Conservation (phyloP, 2,797 vertebrate species). For the Coluber constrictor region DNA sequence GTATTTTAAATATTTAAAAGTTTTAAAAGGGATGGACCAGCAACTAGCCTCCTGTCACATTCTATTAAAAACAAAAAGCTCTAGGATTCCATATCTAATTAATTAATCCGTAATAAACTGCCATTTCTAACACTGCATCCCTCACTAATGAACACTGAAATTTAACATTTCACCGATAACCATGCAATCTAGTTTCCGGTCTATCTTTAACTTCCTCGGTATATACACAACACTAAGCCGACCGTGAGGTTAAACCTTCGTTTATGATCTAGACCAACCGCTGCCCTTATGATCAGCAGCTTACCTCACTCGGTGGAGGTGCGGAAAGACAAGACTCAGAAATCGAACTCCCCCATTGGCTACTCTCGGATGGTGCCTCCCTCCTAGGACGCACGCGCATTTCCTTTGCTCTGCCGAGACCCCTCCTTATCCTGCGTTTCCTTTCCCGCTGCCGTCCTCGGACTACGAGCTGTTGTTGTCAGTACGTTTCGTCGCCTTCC, state of each 20-base stretch:
- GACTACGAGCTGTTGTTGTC: constrained; percentile 44
- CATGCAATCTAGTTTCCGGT: background rate
- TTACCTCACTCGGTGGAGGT: background rate
- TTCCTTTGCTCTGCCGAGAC: constrained; percentile 24
- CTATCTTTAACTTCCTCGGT: background rate
- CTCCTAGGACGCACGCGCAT: background rate
- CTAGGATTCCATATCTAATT: background rate
- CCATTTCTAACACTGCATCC: background rate
- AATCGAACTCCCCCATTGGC: background rate
- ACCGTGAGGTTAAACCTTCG: background rate
- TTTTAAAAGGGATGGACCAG: background rate
- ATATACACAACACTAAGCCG: background rate
- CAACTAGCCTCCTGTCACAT: background rate
- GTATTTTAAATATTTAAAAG: background rate
- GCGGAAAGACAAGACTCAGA: background rate
- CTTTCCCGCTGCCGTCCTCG: background rate
- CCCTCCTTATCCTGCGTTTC: constrained; percentile 31
- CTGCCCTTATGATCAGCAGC: background rate
- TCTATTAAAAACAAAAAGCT: background rate
- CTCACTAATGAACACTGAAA: background rate
- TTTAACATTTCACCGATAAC: background rate
- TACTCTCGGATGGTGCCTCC: background rate
- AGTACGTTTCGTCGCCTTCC: constrained; percentile 37
- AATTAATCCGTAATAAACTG: background rate
- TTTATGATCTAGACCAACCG: background rate